Conservation (phyloP, 2,888 invertebrate species). For the Agrenia bidenticulata region DNA sequence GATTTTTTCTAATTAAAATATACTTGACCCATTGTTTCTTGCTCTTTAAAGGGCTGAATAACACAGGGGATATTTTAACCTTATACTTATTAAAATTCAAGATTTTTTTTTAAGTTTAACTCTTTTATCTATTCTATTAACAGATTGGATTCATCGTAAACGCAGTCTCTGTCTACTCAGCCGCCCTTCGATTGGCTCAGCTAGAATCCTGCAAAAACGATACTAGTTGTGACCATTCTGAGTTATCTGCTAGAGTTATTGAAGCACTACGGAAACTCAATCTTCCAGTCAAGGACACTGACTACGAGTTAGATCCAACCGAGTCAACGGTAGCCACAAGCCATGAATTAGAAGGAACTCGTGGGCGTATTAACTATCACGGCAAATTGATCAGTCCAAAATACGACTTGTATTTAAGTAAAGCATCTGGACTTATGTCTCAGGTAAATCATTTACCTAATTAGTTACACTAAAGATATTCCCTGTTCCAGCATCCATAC, state of each 20-base stretch:
- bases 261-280: slow-evolving; percentile 48
- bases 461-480: too few species aligned
- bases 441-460: slow-evolving; percentile 40
- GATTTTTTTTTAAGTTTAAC: too few species aligned
- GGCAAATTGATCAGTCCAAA: slow-evolving; percentile 51
- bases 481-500: too few species aligned
- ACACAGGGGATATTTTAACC: too few species aligned
- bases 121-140: slow-evolving; percentile 10
- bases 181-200: slow-evolving; percentile 55
- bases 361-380: slow-evolving; percentile 51
- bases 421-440: slow-evolving; percentile 40
- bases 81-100: too few species aligned
- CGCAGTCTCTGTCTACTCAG: slow-evolving; percentile 56
- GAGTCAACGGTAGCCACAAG: slow-evolving; percentile 50
- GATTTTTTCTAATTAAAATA: too few species aligned
- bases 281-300: slow-evolving; percentile 43
- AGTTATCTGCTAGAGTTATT: slow-evolving; percentile 43
- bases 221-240: slow-evolving; percentile 37
- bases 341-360: slow-evolving; percentile 51
- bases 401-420: slow-evolving; percentile 48
- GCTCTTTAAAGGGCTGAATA: too few species aligned
- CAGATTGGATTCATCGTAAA: slow-evolving; percentile 54
- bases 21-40: too few species aligned
- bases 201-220: slow-evolving; percentile 46
- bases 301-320: slow-evolving; percentile 16